Percentiles rank a stretch among this genome's conserved stretches.
Evolutionary conservation across 2,888 invertebrate genomes (phyloP).

Genomic region (Calliphora vomitoria): DNA sequence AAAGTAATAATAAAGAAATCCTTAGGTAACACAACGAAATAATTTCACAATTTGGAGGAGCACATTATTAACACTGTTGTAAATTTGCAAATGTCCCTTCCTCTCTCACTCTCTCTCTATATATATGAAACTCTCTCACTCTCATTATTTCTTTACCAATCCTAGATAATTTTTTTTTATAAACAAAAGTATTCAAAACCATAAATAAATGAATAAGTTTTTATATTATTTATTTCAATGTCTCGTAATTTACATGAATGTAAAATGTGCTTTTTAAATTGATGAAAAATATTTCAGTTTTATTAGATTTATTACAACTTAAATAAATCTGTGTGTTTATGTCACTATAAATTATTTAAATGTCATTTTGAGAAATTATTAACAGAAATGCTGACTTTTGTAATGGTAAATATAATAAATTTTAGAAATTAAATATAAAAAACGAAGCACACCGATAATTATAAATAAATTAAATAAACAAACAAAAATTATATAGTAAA

Average conservation of each 20-base stretch:
- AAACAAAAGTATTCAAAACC: too few species aligned
- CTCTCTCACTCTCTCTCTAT: not conserved
- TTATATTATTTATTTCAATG: not conserved
- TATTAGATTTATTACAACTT: not conserved
- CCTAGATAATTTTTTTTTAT: not conserved
- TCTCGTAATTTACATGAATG: not conserved
- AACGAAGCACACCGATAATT: slow-evolving; percentile 75
- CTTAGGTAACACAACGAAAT: slow-evolving; percentile 76
- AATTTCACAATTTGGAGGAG: slow-evolving; percentile 64
- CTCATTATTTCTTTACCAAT: not conserved
- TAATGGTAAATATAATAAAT: slow-evolving; percentile 27
- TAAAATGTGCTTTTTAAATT: slow-evolving; percentile 41
- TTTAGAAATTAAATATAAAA: slow-evolving; percentile 49
- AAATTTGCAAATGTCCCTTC: slow-evolving; percentile 60
- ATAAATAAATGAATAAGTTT: too few species aligned
- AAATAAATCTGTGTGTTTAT: slow-evolving; percentile 38
- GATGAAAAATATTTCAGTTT: slow-evolving; percentile 28
- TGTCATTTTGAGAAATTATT: slow-evolving; percentile 33
- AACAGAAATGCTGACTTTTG: slow-evolving; percentile 46
- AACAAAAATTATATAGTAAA: slow-evolving; percentile 46
- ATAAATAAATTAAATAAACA: slow-evolving; percentile 58
- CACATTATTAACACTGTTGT: slow-evolving; percentile 58
- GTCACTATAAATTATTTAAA: slow-evolving; percentile 28
- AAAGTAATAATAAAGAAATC: slow-evolving; percentile 57
- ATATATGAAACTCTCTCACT: not conserved